Percentiles rank a stretch among this genome's conserved stretches.
Conservation (phyloP, 2,113 vertebrate genomes). For the Cottus gobio region DNA sequence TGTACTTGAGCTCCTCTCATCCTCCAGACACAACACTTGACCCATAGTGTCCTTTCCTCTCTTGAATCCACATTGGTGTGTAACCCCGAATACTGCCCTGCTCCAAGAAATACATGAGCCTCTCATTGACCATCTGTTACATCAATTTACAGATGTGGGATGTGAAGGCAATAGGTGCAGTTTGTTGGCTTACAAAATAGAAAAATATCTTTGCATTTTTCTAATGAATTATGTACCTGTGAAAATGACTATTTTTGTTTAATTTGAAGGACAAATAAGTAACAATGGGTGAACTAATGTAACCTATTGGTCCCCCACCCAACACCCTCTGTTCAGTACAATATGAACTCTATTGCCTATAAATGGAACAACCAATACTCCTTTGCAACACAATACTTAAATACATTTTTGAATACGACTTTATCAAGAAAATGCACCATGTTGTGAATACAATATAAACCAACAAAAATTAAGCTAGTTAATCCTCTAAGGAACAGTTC, state of each 20-base stretch:
- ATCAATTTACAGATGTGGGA: not conserved
- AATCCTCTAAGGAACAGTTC: not conserved
- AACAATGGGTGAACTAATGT: not conserved
- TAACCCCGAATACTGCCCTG: not conserved
- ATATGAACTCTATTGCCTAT: not conserved
- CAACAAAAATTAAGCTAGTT: not conserved
- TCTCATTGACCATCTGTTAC: not conserved
- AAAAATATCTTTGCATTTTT: too few species aligned
- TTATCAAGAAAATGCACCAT: not conserved
- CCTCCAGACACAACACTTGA: not conserved
- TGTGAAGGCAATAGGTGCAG: not conserved
- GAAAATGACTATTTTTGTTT: not conserved
- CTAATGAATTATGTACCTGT: too few species aligned
- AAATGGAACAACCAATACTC: not conserved
- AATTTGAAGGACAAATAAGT: not conserved
- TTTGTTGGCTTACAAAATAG: not conserved
- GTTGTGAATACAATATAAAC: not conserved
- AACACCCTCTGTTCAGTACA: not conserved
- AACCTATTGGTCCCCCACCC: not conserved
- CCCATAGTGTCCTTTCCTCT: not conserved
- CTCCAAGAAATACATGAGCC: not conserved
- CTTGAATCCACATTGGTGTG: not conserved
- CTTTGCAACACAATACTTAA: not conserved
- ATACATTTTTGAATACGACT: not conserved
- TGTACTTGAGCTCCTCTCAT: not conserved